phyloP scores from a whole-genome alignment of 53 echinoderm and acorn worm species.

The Paelopatides confundens region DNA sequence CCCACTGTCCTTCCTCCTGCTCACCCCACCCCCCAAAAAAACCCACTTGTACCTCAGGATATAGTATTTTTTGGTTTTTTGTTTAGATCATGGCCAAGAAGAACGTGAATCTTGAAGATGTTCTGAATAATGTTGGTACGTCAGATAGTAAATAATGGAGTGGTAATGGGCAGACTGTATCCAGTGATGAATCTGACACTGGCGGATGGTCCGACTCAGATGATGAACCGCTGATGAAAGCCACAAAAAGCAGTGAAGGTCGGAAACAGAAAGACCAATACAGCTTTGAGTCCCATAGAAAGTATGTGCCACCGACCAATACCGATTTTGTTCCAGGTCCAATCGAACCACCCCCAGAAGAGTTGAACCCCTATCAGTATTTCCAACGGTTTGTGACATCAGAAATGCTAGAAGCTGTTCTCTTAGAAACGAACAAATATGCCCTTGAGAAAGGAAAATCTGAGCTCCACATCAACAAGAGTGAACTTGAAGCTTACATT shows the following conservation, averaged over 20 bases:
- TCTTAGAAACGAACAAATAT: conserved; percentile 19
- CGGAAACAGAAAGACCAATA: neutral
- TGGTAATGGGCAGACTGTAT: too few relatives aligned
- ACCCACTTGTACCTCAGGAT: too few relatives aligned
- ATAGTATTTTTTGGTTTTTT: too few relatives aligned
- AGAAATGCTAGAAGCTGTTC: neutral
- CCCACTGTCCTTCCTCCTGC: too few relatives aligned
- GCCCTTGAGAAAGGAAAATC: neutral
- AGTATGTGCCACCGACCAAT: neutral
- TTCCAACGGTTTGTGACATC: neutral
- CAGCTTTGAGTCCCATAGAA: neutral
- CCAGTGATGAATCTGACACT: neutral
- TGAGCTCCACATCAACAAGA: neutral
- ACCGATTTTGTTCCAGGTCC: conserved; percentile 1
- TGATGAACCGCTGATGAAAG: neutral
- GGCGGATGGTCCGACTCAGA: neutral
- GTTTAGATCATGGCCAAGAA: too few relatives aligned
- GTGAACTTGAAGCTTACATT: neutral
- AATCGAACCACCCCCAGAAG: neutral
- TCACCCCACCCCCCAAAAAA: too few relatives aligned
- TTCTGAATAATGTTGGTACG: too few relatives aligned
- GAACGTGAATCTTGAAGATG: too few relatives aligned
- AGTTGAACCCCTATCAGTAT: neutral
- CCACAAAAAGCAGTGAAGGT: neutral
- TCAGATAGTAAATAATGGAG: neutral